Base-by-base conservation (phyloP, 2,113 vertebrate genomes). In the Mola mola region DNA sequence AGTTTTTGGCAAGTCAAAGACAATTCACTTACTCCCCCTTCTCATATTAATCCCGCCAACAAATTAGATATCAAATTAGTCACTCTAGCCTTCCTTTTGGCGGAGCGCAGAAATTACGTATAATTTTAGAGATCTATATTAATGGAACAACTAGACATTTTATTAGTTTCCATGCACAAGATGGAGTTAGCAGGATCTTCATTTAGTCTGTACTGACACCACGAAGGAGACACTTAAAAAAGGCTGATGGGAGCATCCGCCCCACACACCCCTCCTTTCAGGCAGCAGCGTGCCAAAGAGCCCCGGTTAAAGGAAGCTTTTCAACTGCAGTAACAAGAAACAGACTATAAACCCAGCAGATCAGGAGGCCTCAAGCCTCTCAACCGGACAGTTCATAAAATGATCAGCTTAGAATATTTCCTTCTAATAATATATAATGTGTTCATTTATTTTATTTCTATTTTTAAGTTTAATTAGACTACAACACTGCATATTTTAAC, bases 281-380 rank as follows among this genome's bases (percentile, higher is more conserved):
- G 82, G 83, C 83, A 83, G 83, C 85, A 86, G 90, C 66, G 62
- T 84, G 85, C 83, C 85, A 84, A 57, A 84, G 87, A 88, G 88
- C 86, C 87, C 87, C 79, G 56, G 69, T 48, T 67, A 75, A 81
- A 84, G 81, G 84, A 83, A 83, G 75, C 62, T 74, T 84, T 87
- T 51, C 42, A 72, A 90, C 79, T 87, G 79, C 75, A 86, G 91
- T 91, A 92, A 93, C 88, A 93, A 93, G 90, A 93, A 92, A 92
- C 92, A 93, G 91, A 92, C 90, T 72, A 75, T 73, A 69, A 79
- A 71, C 34, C 74, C 72, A 63, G 56, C 47, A 52, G 42, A 62
- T 15, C 66, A 41, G 78, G 67, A 44, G 62, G 61, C 50, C 51
- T 62, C 68, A 49, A 56, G 66, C 57, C 75, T 44, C 22, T 47